Percentiles rank a stretch among this genome's conserved stretches.
Evolutionary conservation across 2,797 vertebrate genomes (phyloP).

Genomic region (Falco columbarius): DNA sequence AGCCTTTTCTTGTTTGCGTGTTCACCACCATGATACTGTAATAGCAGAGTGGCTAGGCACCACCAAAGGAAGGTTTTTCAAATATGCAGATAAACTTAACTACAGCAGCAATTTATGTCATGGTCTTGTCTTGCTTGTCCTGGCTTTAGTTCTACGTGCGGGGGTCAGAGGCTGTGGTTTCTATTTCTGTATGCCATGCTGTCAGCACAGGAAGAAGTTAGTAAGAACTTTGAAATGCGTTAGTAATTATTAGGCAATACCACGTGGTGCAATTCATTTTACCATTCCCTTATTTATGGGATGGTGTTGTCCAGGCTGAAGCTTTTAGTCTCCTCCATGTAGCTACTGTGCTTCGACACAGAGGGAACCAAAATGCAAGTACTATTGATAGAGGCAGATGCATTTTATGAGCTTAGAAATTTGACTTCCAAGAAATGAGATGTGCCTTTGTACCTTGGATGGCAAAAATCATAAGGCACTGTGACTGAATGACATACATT

Average conservation of each 20-base stretch:
- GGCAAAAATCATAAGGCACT: neutral
- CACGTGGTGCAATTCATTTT: neutral
- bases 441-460: neutral
- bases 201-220: neutral
- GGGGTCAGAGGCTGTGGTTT: neutral
- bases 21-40: neutral
- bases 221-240: neutral
- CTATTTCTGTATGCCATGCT: neutral
- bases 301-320: neutral
- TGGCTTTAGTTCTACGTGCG: neutral
- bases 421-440: neutral
- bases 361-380: neutral
- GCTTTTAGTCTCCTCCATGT: neutral
- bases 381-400: neutral
- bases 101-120: neutral
- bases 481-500: neutral
- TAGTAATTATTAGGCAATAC: neutral
- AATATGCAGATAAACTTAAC: neutral
- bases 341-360: neutral
- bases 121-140: neutral
- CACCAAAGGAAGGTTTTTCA: neutral
- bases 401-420: neutral
- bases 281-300: neutral
- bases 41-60: neutral
- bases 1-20: neutral